Percentiles rank a stretch among this genome's conserved stretches.
phyloP scores from a whole-genome alignment of 2,113 vertebrate species.

The Puntigrus tetrazona region DNA sequence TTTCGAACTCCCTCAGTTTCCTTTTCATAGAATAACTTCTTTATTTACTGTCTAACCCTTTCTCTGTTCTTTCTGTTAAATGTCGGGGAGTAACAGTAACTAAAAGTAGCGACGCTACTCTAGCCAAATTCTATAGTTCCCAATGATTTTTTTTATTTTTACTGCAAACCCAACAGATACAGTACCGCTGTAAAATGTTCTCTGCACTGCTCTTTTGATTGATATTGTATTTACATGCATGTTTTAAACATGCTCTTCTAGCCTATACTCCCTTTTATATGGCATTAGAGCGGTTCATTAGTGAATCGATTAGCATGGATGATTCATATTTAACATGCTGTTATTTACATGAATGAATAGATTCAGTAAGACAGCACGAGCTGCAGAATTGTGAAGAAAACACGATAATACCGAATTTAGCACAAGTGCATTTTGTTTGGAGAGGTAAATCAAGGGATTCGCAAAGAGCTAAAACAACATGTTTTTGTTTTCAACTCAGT shows the following conservation, averaged over 20 bases:
- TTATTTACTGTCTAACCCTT: background rate
- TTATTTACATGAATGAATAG: background rate
- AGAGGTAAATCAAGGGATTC: background rate
- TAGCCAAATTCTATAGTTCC: background rate
- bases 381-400: no score
- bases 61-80: slow-evolving; percentile 8
- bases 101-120: background rate
- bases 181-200: background rate
- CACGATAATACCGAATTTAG: no score
- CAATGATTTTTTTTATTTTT: background rate
- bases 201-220: background rate
- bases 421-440: background rate
- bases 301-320: background rate
- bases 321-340: background rate
- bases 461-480: background rate
- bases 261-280: background rate
- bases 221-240: background rate
- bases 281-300: background rate
- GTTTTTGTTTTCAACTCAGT: background rate
- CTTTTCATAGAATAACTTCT: background rate
- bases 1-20: background rate
- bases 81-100: background rate
- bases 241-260: background rate
- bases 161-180: background rate
- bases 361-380: background rate